These are phyloP conservation scores for Heptranchias perlo DNA, from an alignment of 2,113 vertebrate genomes.

Conservation along the genomic window DNA sequence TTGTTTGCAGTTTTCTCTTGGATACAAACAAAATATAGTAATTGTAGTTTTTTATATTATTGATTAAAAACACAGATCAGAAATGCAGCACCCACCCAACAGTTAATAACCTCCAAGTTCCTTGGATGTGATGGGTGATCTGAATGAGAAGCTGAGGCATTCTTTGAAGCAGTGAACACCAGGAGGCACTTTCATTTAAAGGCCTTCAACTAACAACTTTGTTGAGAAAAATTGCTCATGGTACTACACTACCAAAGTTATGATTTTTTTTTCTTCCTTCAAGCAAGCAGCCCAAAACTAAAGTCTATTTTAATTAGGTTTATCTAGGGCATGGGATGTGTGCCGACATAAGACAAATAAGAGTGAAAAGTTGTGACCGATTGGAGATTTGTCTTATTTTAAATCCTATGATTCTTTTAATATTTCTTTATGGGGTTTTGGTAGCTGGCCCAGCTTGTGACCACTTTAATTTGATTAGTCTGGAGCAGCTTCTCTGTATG, in stretches of 20 bases:
- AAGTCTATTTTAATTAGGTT: not conserved
- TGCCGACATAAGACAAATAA: not conserved
- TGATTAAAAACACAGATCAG: not conserved
- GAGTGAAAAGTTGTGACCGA: not conserved
- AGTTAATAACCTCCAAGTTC: not conserved
- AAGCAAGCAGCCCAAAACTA: not conserved
- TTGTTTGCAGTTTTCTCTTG: not conserved
- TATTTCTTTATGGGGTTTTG: no score
- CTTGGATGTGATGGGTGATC: not conserved
- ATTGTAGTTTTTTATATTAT: not conserved
- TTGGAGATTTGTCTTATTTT: no score
- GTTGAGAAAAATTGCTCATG: not conserved
- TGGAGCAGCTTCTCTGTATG: not conserved
- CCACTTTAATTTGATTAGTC: not conserved
- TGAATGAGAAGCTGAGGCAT: not conserved
- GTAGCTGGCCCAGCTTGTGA: no score
- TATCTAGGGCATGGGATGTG: not conserved
- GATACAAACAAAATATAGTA: not conserved
- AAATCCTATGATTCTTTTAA: no score
- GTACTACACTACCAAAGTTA: not conserved
- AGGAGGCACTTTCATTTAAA: not conserved
- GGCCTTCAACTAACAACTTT: not conserved
- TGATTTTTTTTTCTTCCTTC: no score
- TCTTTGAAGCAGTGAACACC: not conserved
- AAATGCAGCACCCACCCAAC: not conserved